Evolutionary conservation across 2,888 invertebrate species (phyloP), one percentile per base, ranked within the genome.

Genomic region (Idaea biselata): DNA sequence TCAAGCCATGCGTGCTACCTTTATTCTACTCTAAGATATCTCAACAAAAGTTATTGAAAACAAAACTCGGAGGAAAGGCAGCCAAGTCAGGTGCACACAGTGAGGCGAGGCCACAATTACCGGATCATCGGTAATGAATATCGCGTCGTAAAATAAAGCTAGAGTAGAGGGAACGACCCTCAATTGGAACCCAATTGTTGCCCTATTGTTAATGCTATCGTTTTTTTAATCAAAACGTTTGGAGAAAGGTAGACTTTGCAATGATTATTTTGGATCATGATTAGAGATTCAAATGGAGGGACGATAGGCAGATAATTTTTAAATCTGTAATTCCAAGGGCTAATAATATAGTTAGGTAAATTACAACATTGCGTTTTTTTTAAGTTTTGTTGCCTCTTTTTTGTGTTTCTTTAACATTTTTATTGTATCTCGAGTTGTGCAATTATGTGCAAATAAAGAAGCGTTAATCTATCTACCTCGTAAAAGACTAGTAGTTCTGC

Each of bases 161-260:
- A 1, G 25, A 25, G 25, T 44, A 44, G 8, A 44, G 44, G 44
- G 44, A 44, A 14, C 11, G 44, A 44, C 44, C 44, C 25, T 25
- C 5, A n/a, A 25, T 25, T 25, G 25, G 3, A 25, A 3, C 25
- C 44, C 44, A 44, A 44, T 44, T 44, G 44, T 14, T 44, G 44
- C 8, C 11, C 44, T 44, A 44, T 44, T 44, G 44, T 44, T 14
- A 25, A 25, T 44, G 44, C 31, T 58, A 11, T 33, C 33, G 31
- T 33, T 16, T 58, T n/a, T 58, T 58, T 56, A 56, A 56, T 56
- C 18, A 18, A 11, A 56, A 17, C 18, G 17, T 56, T 56, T 56
- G 17, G 17, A 8, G 16, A 56, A 56, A 55, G 25, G 25, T 25
- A 25, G 25, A 25, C 5, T 25, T 25, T 25, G 25, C 25, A 25